Percentiles rank a stretch among this genome's conserved stretches.
These are phyloP conservation scores for Himalopsyche tibetana DNA, from an alignment of 2,888 invertebrate genomes.

Conservation along the genomic window DNA sequence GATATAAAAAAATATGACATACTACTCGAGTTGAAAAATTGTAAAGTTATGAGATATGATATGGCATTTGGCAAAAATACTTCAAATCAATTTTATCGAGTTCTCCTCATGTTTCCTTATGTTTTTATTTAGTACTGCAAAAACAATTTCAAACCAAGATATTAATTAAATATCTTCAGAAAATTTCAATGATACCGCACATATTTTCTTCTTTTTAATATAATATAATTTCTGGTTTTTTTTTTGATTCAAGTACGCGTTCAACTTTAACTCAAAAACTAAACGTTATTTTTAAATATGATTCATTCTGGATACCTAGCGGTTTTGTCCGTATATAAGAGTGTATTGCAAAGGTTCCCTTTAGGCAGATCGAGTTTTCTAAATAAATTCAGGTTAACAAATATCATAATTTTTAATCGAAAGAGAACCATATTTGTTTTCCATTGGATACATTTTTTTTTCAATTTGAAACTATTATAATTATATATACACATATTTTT, in stretches of 20 bases:
- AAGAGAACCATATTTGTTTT: no score
- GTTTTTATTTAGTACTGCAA: neutral
- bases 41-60: constrained; percentile 78
- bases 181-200: no score
- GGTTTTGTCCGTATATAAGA: no score
- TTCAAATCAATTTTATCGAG: neutral
- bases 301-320: neutral
- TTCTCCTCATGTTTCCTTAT: neutral
- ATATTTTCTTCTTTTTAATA: no score
- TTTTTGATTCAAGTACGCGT: constrained; percentile 3
- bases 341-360: no score
- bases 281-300: neutral
- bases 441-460: no score
- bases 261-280: neutral
- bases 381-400: no score
- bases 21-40: constrained; percentile 74
- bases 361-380: no score
- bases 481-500: neutral
- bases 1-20: constrained; percentile 65
- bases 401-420: no score
- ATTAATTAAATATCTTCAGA: neutral
- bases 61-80: constrained; percentile 69
- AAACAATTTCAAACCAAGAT: neutral
- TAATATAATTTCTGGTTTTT: no score
- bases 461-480: no score